A percentile compares a stretch with the other conserved stretches of the same genome.
phyloP scores from a whole-genome alignment of 2,797 vertebrate species.

The Lindbergichthys nudifrons region DNA sequence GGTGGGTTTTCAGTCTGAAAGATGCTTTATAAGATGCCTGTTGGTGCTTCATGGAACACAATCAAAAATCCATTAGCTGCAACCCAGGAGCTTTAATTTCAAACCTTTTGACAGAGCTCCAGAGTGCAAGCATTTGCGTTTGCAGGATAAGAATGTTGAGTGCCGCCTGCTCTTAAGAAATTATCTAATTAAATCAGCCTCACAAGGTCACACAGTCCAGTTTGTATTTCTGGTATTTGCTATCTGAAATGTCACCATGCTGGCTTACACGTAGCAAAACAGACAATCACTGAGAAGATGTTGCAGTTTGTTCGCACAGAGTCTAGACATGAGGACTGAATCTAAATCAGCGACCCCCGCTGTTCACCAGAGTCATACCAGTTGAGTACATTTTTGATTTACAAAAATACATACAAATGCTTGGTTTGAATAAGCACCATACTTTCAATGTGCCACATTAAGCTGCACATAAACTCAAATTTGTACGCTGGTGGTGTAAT shows the following conservation, averaged over 20 bases:
- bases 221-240: slow-evolving; percentile 17
- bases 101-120: slow-evolving; percentile 36
- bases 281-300: slow-evolving; percentile 2
- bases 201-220: slow-evolving; percentile 21
- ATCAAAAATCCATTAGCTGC: slow-evolving; percentile 44
- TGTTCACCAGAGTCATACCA: not conserved
- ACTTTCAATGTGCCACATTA: not conserved
- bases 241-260: slow-evolving; percentile 16
- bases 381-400: not conserved
- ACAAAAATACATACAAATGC: not conserved
- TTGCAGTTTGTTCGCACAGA: not conserved
- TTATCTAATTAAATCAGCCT: slow-evolving; percentile 20
- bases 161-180: slow-evolving; percentile 20
- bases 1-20: slow-evolving; percentile 29
- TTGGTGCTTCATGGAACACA: slow-evolving; percentile 27
- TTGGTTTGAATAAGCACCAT: not conserved
- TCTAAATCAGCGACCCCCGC: not conserved
- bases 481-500: not conserved
- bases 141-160: slow-evolving; percentile 27
- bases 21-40: slow-evolving; percentile 36
- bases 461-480: not conserved
- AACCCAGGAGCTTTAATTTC: slow-evolving; percentile 43
- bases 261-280: slow-evolving; percentile 2
- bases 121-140: slow-evolving; percentile 32
- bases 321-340: not conserved